Evolutionary conservation across 2,113 vertebrate genomes (phyloP).

Genomic region (Alectura lathami): DNA sequence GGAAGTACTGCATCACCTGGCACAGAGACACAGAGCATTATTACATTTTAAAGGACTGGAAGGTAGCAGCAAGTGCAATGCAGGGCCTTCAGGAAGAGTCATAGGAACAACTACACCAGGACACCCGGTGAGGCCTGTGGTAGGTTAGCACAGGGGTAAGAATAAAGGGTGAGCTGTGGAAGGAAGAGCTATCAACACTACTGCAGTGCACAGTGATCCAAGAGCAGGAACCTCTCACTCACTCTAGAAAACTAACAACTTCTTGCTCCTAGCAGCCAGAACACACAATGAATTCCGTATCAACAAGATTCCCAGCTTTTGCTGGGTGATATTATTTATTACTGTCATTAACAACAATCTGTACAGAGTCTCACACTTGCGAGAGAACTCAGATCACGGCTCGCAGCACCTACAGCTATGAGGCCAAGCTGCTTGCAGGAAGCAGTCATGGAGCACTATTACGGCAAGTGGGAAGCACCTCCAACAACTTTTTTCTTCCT

Average conservation of each 20-base stretch:
- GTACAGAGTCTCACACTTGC: not conserved
- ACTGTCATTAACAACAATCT: not conserved
- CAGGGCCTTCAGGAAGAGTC: not conserved
- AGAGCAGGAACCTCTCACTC: not conserved
- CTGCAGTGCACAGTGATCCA: not conserved
- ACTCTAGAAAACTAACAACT: not conserved
- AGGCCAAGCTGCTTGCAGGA: not conserved
- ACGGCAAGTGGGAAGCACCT: not conserved
- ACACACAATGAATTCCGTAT: not conserved
- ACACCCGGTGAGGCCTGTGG: not conserved
- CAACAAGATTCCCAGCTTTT: not conserved
- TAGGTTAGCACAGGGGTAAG: not conserved
- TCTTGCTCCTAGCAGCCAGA: not conserved
- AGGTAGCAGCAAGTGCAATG: not conserved
- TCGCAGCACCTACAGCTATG: not conserved
- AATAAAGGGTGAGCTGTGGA: not conserved
- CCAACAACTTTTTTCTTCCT: not conserved
- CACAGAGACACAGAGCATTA: not conserved
- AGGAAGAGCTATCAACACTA: not conserved
- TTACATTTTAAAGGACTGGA: not conserved
- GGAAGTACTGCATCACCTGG: not conserved
- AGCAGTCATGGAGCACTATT: not conserved
- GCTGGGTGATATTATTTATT: not conserved
- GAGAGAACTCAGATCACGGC: not conserved
- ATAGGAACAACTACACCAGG: not conserved